Conservation (phyloP, 2,113 vertebrate species). For the Sceloporus tristichus region DNA sequence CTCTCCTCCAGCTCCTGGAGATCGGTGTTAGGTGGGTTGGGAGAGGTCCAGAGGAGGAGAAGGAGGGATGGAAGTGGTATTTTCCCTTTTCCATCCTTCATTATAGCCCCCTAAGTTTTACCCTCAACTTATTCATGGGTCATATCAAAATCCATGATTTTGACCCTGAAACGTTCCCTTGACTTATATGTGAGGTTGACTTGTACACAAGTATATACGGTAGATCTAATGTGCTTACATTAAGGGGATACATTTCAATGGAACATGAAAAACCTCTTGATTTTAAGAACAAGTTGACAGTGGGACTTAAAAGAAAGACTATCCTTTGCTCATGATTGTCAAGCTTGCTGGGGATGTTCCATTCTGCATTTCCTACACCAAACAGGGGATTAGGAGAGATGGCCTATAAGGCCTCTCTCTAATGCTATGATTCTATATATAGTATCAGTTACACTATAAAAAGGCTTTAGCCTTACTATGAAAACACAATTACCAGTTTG, state of each 20-base stretch:
- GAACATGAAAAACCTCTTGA: not conserved
- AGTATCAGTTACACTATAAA: no score
- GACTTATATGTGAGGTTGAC: no score
- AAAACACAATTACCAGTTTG: not conserved
- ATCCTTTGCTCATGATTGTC: not conserved
- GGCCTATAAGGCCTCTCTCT: not conserved
- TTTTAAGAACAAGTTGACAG: not conserved
- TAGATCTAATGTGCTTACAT: not conserved
- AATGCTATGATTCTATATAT: not conserved
- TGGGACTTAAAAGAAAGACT: not conserved
- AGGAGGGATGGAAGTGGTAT: no score
- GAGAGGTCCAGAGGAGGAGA: no score
- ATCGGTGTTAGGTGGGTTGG: no score
- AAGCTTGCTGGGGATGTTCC: not conserved
- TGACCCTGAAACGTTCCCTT: no score
- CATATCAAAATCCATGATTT: no score
- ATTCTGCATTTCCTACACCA: not conserved
- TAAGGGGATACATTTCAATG: not conserved
- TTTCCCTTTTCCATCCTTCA: no score
- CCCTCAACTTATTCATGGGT: no score
- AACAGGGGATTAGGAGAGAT: not conserved
- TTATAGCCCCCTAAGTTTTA: no score
- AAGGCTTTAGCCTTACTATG: not conserved
- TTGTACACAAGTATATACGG: no score
- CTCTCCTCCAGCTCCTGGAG: no score